Percentiles rank a stretch among this genome's conserved stretches.
These are phyloP conservation scores for Pharmacophagus antenor DNA, from an alignment of 2,888 invertebrate species.

Conservation along the genomic window DNA sequence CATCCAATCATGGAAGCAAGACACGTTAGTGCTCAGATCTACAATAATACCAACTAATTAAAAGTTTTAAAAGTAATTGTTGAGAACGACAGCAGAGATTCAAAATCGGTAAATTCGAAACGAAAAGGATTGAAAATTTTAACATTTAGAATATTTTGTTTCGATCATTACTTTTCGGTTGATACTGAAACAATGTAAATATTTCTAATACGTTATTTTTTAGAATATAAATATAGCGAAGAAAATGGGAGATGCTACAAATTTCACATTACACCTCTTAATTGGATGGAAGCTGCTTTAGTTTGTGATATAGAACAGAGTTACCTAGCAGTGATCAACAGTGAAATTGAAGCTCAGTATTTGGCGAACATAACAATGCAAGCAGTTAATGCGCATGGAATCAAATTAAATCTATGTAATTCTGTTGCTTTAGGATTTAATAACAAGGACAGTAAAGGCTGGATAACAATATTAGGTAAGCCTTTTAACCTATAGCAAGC, in stretches of 20 bases:
- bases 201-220: conserved; percentile 1
- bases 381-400: background rate
- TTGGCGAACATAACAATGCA: conserved; percentile 8
- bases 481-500: background rate
- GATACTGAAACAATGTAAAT: too few species aligned
- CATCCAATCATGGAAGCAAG: too few species aligned
- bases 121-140: too few species aligned
- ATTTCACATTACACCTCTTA: conserved; percentile 15
- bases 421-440: conserved; percentile 20
- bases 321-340: conserved; percentile 25
- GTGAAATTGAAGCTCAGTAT: conserved; percentile 18
- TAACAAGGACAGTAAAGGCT: conserved; percentile 9
- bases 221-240: conserved; percentile 16
- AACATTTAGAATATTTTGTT: too few species aligned
- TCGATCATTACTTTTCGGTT: too few species aligned
- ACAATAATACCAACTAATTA: too few species aligned
- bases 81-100: too few species aligned
- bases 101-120: too few species aligned
- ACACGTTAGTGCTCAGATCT: too few species aligned
- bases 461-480: conserved; percentile 22
- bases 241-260: conserved; percentile 25
- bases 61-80: too few species aligned
- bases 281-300: conserved; percentile 22
- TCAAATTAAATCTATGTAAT: conserved; percentile 1
- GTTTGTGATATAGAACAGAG: conserved; percentile 26